Base-by-base conservation (phyloP, 1,140 invertebrate genomes). In the Ostrea denselamellosa region DNA sequence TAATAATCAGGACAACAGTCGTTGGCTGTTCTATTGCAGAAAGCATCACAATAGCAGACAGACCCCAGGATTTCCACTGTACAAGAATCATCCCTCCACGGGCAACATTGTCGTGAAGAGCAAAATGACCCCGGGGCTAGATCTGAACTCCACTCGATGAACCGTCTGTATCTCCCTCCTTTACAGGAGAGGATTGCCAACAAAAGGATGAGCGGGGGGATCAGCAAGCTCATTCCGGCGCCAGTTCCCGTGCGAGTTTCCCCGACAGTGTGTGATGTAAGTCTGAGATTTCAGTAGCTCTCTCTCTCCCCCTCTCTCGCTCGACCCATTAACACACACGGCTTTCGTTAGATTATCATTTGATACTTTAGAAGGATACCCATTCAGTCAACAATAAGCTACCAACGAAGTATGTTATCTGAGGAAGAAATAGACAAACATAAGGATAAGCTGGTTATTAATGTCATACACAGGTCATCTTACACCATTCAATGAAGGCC, bases 1-100 rank as follows among this genome's bases (percentile, higher is more conserved):
- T 95, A 96, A 94, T 97, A 98, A 94, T 99, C 98, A 0, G 98
- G 98, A 93, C 98, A 99, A 93, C 98, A 98, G 93, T 98, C 97
- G 51, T 87, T 86, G 8, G 90, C 85, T 96, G 92, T 96, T 95
- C 82, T 96, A 95, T 98, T 97, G 95, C 98, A 99, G 95, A 99
- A 99, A 90, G 97, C 96, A 95, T 99, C 98, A 93, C 98, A 99
- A 94, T 99, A 99, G 94, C 98, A 99, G 4, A 97, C 92, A 0
- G 98, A 98, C 44, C 93, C 94, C 95, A 95, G 90, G 89, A 98
- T 97, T 12, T 97, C 97, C 28, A 96, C 95, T 0, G 96, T 96
- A 93, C 97, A 98, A 8, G 96, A 95, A 93, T 98, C 97, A 89
- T 96, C 94, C 58, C 97, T 94, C 17, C 96, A 96, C 0, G 93